A percentile compares a stretch with the other conserved stretches of the same genome.
Conservation (phyloP, 2,113 vertebrate genomes). For the Glaucidium brasilianum region DNA sequence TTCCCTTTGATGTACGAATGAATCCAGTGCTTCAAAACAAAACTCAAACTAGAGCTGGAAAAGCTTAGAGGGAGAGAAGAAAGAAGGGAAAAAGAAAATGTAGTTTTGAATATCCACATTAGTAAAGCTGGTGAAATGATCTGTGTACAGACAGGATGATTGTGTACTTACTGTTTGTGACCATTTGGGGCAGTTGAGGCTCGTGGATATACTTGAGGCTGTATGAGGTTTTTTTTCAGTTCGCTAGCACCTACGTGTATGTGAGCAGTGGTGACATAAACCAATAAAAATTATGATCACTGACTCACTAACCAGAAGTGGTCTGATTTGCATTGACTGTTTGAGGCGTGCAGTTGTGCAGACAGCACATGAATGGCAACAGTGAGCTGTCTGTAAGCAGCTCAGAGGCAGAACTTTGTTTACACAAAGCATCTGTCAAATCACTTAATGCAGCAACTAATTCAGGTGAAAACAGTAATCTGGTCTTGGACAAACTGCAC, state of each 20-base stretch:
- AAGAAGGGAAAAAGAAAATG: not conserved
- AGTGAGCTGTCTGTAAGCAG: not conserved
- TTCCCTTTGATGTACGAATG: slow-evolving; percentile 49
- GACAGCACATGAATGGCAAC: not conserved
- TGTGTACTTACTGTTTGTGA: not conserved
- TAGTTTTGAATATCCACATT: not conserved
- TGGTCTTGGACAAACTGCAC: not conserved
- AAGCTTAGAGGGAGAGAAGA: not conserved
- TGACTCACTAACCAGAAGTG: not conserved
- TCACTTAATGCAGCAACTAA: not conserved
- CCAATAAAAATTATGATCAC: not conserved
- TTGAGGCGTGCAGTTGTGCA: not conserved
- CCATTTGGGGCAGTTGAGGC: not conserved
- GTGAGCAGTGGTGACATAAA: not conserved
- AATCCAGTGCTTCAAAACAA: slow-evolving; percentile 36
- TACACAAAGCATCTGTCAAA: not conserved
- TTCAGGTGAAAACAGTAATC: not conserved
- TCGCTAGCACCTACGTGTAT: not conserved
- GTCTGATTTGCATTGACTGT: not conserved
- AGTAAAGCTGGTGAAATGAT: not conserved
- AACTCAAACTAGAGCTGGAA: slow-evolving; percentile 8
- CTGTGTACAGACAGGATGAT: not conserved
- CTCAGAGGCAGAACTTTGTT: not conserved
- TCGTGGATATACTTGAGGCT: not conserved
- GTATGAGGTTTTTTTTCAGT: not conserved